Evolutionary conservation across 1,140 invertebrate species (phyloP), one percentile per base, ranked within the genome.

Genomic region (Leptinotarsa texana): DNA sequence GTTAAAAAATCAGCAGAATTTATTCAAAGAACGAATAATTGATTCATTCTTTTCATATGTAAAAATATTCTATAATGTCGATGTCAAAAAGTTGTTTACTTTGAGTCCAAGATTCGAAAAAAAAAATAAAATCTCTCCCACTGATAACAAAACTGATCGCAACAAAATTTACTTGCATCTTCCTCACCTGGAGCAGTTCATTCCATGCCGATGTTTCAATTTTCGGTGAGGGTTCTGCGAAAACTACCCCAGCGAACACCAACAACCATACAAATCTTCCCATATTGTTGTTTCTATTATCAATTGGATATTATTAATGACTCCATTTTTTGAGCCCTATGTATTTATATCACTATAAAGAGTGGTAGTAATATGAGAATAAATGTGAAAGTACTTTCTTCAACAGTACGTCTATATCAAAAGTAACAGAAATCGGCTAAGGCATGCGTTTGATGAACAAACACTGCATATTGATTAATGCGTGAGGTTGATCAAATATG

Each of bases 151-250:
- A 42, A 42, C 17, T 17, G 6, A 17, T 21, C 2, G 21, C 17
- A 17, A 21, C 15, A 15, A n/a, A 5, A 17, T 21, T n/a, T 4
- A 8, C 21, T 22, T 47, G 15, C 49, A 86, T 89, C 42, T 18
- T 62, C 2, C 63, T 65, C 27, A 65, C 63, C 27, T 33, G 63
- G 13, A 65, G 22, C 5, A 65, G 63, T 21, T 77, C 74, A 62
- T 77, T 69, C 76, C 76, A 75, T 22, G 76, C 51, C 13, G 73
- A 72, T 4, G 21, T 63, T 18, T 77, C 69, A 72, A 77, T 66
- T 72, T 74, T 75, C 18, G 76, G 73, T 5, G 69, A 57, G 15
- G 76, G 72, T 74, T 65, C 47, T 72, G 51, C 69, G 72, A 49
- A 63, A 33, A 13, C 48, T 42, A 47, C 74, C 24, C 5, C 74